Conservation (phyloP, 2,113 vertebrate genomes). For the Sorex fumeus region DNA sequence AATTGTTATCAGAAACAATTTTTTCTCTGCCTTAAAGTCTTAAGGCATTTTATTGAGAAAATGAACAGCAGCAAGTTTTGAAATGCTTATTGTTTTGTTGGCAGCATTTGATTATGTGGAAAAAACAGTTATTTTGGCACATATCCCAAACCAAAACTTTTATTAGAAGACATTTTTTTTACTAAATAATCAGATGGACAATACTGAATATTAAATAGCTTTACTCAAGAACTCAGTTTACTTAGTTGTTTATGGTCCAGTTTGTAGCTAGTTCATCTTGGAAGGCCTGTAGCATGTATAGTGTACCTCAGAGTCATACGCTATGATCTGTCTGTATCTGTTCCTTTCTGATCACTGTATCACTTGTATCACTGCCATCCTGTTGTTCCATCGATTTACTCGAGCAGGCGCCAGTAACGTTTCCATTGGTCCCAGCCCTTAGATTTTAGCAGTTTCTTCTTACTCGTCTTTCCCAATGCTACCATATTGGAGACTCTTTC, state of each 20-base stretch:
- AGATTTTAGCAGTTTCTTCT: too few species aligned
- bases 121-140: constrained; percentile 3
- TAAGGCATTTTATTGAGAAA: background rate
- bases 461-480: too few species aligned
- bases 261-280: background rate
- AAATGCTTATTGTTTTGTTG: constrained; percentile 13
- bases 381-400: too few species aligned
- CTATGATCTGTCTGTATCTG: background rate
- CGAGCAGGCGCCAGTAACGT: too few species aligned
- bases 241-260: background rate
- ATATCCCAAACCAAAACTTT: constrained; percentile 11
- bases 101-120: background rate
- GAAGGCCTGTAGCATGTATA: background rate
- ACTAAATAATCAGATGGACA: background rate
- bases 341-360: constrained; percentile 47
- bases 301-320: background rate
- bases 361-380: too few species aligned
- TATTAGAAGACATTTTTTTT: background rate
- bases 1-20: constrained; percentile 20
- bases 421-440: too few species aligned
- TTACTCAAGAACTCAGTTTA: background rate
- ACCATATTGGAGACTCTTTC: too few species aligned
- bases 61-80: background rate
- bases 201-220: background rate
- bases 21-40: constrained; percentile 28